Base-by-base conservation (phyloP, 2,888 invertebrate genomes). In the Drosophila mulleri region DNA sequence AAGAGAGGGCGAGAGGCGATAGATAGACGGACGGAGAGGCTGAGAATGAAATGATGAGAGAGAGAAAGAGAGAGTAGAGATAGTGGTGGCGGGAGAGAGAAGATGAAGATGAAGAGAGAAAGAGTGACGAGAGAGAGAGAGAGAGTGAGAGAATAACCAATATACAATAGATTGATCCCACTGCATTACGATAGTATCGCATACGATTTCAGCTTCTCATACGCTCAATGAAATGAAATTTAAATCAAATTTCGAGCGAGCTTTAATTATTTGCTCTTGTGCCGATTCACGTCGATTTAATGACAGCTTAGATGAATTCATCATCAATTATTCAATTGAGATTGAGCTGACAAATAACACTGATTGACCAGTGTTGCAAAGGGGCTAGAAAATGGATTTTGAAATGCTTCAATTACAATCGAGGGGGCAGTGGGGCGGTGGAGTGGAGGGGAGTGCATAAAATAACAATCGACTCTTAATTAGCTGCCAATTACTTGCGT, bases 401-500 rank as follows among this genome's bases (percentile, higher is more conserved):
- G 32, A 64, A 64, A 47, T 64, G 47, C 50, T 64, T 42, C 35
- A 64, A 64, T 64, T 65, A 41, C 18, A 26, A 2, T 39, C n/a
- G 63, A 20, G 29, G n/a, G 9, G 29, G 26, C 29, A 29, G 2
- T 23, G 1, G 9, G 26, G 9, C 0, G 45, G 3, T 8, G 14
- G 16, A 3, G 8, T n/a, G n/a, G n/a, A 8, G 26, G 2, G 3
- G 26, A 3, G 4, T 1, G 45, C 14, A 2, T 29, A 11, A n/a
- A n/a, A 29, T 20, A 37, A 26, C 32, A 67, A 67, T 67, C 45
- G 39, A 23, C 26, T 41, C 35, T 41, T 56, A 67, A 67, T 67
- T 67, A 56, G 26, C 56, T 67, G 67, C 35, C 67, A 67, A 67
- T 68, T 54, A 54, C 23, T 26, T 47, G 44, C 6, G 32, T 29